These are phyloP conservation scores for Pholis gunnellus DNA, from an alignment of 2,113 vertebrate genomes.

Conservation along the genomic window DNA sequence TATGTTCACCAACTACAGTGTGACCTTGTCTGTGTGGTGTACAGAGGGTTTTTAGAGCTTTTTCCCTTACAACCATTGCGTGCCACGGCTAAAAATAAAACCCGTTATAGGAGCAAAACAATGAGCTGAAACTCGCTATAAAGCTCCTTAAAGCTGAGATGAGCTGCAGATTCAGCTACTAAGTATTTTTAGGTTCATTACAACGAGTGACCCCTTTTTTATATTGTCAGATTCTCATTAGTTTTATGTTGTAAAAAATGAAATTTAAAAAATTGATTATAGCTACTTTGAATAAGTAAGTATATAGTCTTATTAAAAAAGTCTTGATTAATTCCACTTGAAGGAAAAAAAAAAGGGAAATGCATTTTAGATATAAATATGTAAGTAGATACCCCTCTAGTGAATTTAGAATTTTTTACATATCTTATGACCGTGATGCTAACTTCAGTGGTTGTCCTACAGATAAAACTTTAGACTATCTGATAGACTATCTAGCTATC, in stretches of 20 bases:
- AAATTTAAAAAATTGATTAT: not conserved
- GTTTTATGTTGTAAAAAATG: not conserved
- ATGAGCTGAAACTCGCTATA: not conserved
- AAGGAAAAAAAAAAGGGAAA: no score
- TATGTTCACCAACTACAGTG: not conserved
- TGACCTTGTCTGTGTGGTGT: not conserved
- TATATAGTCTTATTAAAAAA: not conserved
- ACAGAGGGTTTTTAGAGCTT: not conserved
- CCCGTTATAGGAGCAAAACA: not conserved
- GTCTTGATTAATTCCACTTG: not conserved
- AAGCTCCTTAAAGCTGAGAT: not conserved
- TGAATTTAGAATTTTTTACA: not conserved
- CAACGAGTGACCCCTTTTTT: not conserved
- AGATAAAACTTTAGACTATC: not conserved
- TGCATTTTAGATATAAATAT: no score
- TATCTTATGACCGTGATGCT: not conserved
- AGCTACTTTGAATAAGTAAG: not conserved
- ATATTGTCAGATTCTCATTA: not conserved
- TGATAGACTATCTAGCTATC: not conserved
- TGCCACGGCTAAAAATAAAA: not conserved
- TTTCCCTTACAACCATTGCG: no score
- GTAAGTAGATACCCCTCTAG: no score
- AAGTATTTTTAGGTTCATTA: not conserved
- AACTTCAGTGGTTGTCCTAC: not conserved
- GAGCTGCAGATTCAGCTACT: not conserved